Conservation (phyloP, 2,113 vertebrate genomes). For the Silurus glanis region DNA sequence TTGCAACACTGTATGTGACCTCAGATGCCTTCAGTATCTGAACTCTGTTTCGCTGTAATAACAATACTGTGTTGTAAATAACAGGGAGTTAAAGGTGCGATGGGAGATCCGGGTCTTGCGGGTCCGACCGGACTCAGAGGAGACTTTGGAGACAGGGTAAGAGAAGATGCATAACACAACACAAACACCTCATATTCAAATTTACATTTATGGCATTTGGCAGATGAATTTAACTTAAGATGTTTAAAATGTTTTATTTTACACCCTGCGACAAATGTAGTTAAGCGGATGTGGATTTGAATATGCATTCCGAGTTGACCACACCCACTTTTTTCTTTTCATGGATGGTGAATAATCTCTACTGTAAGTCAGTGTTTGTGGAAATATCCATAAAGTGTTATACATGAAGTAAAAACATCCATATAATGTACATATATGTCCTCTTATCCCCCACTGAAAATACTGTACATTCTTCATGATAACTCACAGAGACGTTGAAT, state of each 20-base stretch:
- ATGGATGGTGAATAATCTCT: too few species aligned
- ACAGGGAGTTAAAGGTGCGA: conserved; percentile 84
- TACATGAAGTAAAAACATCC: neutral
- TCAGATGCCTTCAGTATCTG: neutral
- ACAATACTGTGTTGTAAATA: conserved; percentile 21
- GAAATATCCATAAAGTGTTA: neutral
- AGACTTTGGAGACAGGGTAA: conserved; percentile 86
- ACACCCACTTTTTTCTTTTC: neutral
- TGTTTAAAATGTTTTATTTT: too few species aligned
- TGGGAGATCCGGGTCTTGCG: conserved; percentile 87
- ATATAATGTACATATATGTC: neutral
- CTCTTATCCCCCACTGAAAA: neutral
- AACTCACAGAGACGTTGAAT: neutral
- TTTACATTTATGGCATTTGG: too few species aligned
- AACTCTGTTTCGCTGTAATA: neutral
- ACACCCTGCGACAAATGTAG: too few species aligned
- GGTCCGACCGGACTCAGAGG: conserved; percentile 93
- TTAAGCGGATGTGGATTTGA: too few species aligned
- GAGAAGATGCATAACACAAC: conserved; percentile 50
- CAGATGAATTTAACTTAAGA: too few species aligned
- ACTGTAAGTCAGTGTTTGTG: neutral
- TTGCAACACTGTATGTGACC: neutral
- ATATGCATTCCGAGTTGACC: too few species aligned
- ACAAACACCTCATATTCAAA: neutral
- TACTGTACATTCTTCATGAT: neutral